These are phyloP conservation scores for Clarias platycephalus DNA, from an alignment of 2,797 vertebrate genomes.

Conservation along the genomic window DNA sequence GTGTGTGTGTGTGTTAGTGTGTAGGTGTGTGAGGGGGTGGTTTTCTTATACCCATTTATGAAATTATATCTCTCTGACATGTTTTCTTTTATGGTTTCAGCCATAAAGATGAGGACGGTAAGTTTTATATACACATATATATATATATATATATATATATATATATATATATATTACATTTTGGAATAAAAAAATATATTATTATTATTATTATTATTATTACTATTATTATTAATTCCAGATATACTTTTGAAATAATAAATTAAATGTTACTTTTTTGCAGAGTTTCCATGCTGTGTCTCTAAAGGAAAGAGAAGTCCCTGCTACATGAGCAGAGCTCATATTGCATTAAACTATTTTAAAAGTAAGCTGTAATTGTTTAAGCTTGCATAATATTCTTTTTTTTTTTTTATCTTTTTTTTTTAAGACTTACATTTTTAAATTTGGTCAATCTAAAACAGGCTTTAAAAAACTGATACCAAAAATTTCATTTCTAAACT, in stretches of 20 bases:
- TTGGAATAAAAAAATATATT: too few relatives aligned
- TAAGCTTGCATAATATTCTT: background rate
- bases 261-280: background rate
- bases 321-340: background rate
- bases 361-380: background rate
- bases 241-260: background rate
- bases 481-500: background rate
- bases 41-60: background rate
- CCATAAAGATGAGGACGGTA: conserved; percentile 7
- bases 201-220: background rate
- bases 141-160: too few relatives aligned
- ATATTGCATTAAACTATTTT: background rate
- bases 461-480: too few relatives aligned
- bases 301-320: background rate
- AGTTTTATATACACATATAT: background rate
- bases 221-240: background rate
- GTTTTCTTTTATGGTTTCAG: background rate
- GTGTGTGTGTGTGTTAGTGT: conserved; percentile 19
- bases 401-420: background rate
- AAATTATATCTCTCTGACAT: background rate
- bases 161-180: too few relatives aligned
- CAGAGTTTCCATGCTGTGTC: background rate
- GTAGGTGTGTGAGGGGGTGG: background rate
- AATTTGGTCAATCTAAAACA: background rate
- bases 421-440: background rate